phyloP scores from a whole-genome alignment of 2,113 vertebrate genomes.

The Uria lomvia region DNA sequence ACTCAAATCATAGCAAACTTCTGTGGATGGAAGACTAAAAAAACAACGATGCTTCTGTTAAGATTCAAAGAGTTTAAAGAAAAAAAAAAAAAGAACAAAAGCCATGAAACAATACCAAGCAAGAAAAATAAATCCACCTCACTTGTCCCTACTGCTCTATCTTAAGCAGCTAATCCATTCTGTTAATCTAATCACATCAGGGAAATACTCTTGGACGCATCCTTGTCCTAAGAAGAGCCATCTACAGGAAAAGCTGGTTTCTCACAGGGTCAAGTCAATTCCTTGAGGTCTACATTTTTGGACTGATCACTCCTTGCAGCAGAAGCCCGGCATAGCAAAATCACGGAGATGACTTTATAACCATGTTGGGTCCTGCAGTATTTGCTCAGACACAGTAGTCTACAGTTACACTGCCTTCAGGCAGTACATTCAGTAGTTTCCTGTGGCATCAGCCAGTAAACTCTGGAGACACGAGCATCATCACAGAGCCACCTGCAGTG shows the following conservation, averaged over 20 bases:
- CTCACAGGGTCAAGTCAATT: background rate
- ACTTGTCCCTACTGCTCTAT: background rate
- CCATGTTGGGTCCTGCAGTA: accelerated
- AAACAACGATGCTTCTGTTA: background rate
- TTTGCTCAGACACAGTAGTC: accelerated
- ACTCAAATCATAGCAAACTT: background rate
- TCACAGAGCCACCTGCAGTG: background rate
- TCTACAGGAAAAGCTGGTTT: background rate
- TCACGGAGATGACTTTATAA: background rate
- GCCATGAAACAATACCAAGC: background rate
- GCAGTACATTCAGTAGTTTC: background rate
- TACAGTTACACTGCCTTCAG: background rate
- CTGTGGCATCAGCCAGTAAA: background rate
- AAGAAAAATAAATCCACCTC: background rate
- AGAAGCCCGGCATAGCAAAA: accelerated
- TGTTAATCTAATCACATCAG: background rate
- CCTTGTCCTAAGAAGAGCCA: background rate
- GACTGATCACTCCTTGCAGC: background rate
- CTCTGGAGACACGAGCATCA: background rate
- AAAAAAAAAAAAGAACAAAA: background rate
- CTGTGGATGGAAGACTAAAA: background rate
- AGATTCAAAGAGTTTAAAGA: background rate
- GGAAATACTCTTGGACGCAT: background rate
- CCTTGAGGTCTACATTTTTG: background rate
- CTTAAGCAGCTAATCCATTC: background rate